These are phyloP conservation scores for Tubulanus polymorphus DNA, from an alignment of 2,888 invertebrate species.

Conservation along the genomic window DNA sequence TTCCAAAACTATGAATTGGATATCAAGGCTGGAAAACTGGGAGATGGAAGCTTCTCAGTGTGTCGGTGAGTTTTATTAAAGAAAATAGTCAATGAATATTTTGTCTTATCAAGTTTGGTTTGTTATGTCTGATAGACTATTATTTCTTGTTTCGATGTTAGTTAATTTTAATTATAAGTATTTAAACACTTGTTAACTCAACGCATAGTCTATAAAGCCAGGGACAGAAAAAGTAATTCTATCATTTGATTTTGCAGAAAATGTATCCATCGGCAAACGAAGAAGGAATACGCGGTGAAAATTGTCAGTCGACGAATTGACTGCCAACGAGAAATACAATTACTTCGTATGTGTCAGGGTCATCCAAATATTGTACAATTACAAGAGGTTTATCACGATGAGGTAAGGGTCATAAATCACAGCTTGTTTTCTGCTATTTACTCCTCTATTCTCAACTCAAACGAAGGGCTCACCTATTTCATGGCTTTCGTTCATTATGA, in stretches of 20 bases:
- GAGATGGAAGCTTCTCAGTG: slow-evolving; percentile 85
- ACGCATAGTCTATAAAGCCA: no score
- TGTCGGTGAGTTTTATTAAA: slow-evolving; percentile 58
- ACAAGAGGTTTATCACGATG: slow-evolving; percentile 78
- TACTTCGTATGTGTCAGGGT: slow-evolving; percentile 79
- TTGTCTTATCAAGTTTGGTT: not conserved
- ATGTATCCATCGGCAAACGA: slow-evolving; percentile 71
- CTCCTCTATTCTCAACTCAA: no score
- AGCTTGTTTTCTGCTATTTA: no score
- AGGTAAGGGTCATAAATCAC: slow-evolving; percentile 60
- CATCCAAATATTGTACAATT: slow-evolving; percentile 83
- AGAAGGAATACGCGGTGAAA: slow-evolving; percentile 81
- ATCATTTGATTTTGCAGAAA: slow-evolving; percentile 58
- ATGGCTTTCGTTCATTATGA: no score
- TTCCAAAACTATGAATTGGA: slow-evolving; percentile 79
- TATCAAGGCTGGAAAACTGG: slow-evolving; percentile 64
- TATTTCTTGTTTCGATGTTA: not conserved
- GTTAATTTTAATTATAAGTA: no score
- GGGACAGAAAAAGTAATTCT: no score
- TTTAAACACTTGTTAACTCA: no score
- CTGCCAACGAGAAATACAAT: slow-evolving; percentile 70
- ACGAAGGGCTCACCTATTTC: no score
- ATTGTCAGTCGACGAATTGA: slow-evolving; percentile 69
- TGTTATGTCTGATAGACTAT: not conserved
- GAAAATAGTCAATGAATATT: not conserved